Base-by-base conservation (phyloP, 2,113 vertebrate species). In the Canis aureus region DNA sequence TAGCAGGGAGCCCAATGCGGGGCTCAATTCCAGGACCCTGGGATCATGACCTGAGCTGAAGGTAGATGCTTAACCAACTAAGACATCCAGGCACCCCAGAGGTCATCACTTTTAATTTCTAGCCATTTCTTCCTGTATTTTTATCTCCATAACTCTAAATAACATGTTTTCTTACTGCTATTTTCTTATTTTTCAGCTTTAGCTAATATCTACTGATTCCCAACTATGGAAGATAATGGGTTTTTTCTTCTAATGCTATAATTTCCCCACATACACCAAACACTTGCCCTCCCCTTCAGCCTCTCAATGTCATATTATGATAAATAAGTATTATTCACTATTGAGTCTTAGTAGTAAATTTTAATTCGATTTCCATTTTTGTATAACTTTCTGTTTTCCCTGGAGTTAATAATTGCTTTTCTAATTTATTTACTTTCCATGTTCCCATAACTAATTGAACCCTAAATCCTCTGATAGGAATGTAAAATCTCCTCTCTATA, bases 371-470 rank as follows among this genome's bases (percentile, higher is more conserved):
- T 91, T 62, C 5, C 19, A 57, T 59, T 91, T 95, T 16, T 73
- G 5, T 59, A 49, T 76, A 80, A 62, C 23, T 64, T 92, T 89
- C 83, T 83, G 38, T 62, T 92, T 88, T 35, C 76, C n/a, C 73
- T 66, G 81, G 27, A 91, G 19, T 73, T 86, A 43, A 60, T 43
- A 19, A 81, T 79, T 94, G 69, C 71, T 91, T 97, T 97, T 92
- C 80, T 94, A 22, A 71, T 88, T 66, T 76, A 2, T 79, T 95
- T 89, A 11, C 69, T 80, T 88, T 84, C 13, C 12, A 51, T 43
- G 22, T 64, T 38, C 3, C 53, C 80, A 7, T 74, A 94, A 69
- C 13, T 62, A 83, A 83, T 29, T 23, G 59, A 81, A 66, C 3
- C 43, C 82, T 89, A 88, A 82, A 64, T 92, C 66, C 59, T 93